These are phyloP conservation scores for Drosophila subpulchrella DNA, from an alignment of 1,140 invertebrate genomes.

Conservation along the genomic window DNA sequence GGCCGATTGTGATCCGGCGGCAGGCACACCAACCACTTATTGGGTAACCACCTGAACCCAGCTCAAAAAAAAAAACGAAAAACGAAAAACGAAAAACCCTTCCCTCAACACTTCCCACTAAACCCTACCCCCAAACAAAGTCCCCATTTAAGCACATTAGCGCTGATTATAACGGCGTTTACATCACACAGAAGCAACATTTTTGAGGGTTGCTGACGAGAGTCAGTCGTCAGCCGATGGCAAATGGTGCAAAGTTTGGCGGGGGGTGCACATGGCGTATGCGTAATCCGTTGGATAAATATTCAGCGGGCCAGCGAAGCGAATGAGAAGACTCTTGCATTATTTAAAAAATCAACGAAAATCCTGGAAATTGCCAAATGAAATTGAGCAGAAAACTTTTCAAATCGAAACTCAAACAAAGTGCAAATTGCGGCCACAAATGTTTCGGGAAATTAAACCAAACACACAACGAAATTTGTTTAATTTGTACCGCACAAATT, in stretches of 20 bases:
- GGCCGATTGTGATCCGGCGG: conserved; percentile 13
- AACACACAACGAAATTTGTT: not conserved
- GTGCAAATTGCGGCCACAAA: not conserved
- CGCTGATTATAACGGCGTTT: conserved; percentile 77
- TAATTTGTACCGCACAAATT: conserved; percentile 8
- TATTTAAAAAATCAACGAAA: not conserved
- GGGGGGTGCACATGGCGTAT: conserved; percentile 59
- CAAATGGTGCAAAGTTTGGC: no score
- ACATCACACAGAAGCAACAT: conserved; percentile 61
- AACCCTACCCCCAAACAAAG: not conserved
- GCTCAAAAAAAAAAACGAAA: no score
- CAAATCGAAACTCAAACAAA: conserved; percentile 19
- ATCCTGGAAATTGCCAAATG: conserved; percentile 9
- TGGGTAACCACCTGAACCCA: conserved; percentile 28
- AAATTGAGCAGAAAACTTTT: conserved; percentile 19
- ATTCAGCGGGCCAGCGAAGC: not conserved
- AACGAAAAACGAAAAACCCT: no score
- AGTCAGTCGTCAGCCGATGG: not conserved
- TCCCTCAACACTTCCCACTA: not conserved
- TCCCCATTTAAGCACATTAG: conserved; percentile 74
- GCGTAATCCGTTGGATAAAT: conserved; percentile 49
- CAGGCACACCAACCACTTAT: conserved; percentile 6
- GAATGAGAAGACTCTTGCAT: conserved; percentile 1
- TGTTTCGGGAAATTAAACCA: not conserved
- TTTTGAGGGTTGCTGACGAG: conserved; percentile 32